A percentile compares a stretch with the other conserved stretches of the same genome.
Evolutionary conservation across 1,140 invertebrate species (phyloP).

Genomic region (Macrosteles quadrilineatus): DNA sequence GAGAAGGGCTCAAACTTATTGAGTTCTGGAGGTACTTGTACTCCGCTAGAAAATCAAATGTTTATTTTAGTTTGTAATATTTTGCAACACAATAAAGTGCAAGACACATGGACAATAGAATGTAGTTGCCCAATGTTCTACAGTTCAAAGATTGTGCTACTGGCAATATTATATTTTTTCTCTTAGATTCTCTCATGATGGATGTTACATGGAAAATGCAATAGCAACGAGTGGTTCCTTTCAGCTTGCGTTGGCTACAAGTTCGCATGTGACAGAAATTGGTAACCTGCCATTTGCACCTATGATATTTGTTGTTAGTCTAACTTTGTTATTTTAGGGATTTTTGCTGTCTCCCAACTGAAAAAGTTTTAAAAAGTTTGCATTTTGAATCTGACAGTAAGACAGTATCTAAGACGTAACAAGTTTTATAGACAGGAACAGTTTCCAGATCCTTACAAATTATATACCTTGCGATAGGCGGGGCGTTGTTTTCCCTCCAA

Average conservation of each 20-base stretch:
- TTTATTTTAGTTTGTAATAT: too few relatives aligned
- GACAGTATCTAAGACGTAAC: background rate
- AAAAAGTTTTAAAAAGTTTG: background rate
- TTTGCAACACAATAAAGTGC: too few relatives aligned
- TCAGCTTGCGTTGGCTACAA: too few relatives aligned
- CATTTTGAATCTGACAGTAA: background rate
- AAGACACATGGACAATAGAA: too few relatives aligned
- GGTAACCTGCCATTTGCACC: background rate
- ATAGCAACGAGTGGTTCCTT: too few relatives aligned
- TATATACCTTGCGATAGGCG: conserved; percentile 3
- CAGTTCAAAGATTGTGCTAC: too few relatives aligned
- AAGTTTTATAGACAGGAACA: background rate
- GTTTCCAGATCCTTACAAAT: background rate
- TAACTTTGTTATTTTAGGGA: background rate
- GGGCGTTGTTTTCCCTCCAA: background rate
- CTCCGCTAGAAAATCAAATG: background rate
- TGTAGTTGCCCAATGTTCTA: too few relatives aligned
- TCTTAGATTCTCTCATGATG: too few relatives aligned
- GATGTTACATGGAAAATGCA: too few relatives aligned
- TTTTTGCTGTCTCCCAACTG: background rate
- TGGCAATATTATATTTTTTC: too few relatives aligned
- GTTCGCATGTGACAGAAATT: too few relatives aligned
- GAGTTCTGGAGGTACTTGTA: conserved; percentile 9
- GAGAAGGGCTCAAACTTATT: conserved; percentile 16
- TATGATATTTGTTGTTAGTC: background rate